Conservation (phyloP, 1,140 invertebrate genomes). For the Bombus haemorrhoidalis region DNA sequence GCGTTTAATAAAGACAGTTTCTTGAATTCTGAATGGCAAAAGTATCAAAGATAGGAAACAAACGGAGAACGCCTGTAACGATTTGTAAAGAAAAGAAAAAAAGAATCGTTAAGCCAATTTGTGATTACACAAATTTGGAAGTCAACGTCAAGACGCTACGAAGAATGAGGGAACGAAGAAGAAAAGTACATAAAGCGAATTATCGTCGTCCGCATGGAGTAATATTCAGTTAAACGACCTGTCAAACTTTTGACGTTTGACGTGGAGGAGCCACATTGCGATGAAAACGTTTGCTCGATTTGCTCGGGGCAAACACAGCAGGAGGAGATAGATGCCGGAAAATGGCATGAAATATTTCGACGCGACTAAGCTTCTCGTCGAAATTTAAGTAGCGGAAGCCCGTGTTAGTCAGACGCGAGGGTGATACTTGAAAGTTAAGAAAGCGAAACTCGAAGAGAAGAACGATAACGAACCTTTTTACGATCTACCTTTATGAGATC, state of each 20-base stretch:
- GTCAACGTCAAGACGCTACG: not conserved
- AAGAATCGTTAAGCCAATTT: not conserved
- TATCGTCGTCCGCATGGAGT: not conserved
- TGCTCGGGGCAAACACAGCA: constrained; percentile 31
- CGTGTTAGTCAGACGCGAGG: not conserved
- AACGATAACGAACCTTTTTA: not conserved
- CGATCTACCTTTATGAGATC: not conserved
- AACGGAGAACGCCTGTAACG: too few species aligned
- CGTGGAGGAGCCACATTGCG: constrained; percentile 17
- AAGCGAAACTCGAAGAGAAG: too few species aligned
- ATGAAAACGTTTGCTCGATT: constrained; percentile 42
- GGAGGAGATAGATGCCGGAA: not conserved
- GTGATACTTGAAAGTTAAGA: not conserved
- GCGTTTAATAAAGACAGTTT: too few species aligned
- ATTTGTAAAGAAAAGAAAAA: not conserved
- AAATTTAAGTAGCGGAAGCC: not conserved
- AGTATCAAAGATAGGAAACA: too few species aligned
- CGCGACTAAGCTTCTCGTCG: too few species aligned
- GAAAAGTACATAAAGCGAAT: not conserved
- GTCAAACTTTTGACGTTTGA: constrained; percentile 16
- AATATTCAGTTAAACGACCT: constrained; percentile 47
- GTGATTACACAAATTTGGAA: not conserved
- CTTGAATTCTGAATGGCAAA: too few species aligned
- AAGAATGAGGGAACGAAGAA: not conserved
- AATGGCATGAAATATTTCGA: not conserved